phyloP scores from a whole-genome alignment of 2,888 invertebrate species.

The Venusia cambrica region DNA sequence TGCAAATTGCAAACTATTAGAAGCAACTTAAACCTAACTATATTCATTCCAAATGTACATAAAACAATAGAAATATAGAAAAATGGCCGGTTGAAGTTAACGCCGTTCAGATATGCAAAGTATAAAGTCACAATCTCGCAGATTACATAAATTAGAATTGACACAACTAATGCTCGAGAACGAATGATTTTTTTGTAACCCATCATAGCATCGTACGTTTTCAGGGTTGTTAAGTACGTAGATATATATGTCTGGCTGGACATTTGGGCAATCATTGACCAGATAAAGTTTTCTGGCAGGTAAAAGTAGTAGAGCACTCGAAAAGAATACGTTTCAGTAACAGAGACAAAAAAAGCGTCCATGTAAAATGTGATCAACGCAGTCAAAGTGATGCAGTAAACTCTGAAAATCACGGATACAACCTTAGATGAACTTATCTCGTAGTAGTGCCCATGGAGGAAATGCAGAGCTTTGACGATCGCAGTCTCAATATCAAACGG shows the following conservation, averaged over 20 bases:
- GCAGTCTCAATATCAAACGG: too few species aligned
- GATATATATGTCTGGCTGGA: not conserved
- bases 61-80: not conserved
- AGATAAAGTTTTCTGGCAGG: not conserved
- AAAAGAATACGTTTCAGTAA: not conserved
- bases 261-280: not conserved
- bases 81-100: too few species aligned
- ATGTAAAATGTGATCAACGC: not conserved
- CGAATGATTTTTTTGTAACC: not conserved
- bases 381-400: not conserved
- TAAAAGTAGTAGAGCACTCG: not conserved
- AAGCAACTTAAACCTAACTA: not conserved
- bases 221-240: not conserved
- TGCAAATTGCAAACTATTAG: not conserved
- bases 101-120: too few species aligned
- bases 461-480: not conserved
- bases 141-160: not conserved
- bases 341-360: not conserved
- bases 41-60: not conserved
- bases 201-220: slow-evolving; percentile 3
- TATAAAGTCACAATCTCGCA: not conserved
- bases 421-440: slow-evolving; percentile 1
- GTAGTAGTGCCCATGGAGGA: slow-evolving; percentile 2
- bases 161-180: not conserved
- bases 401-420: not conserved